Evolutionary conservation across 2,888 invertebrate genomes (phyloP).

Genomic region (Gymnoscelis rufifasciata): DNA sequence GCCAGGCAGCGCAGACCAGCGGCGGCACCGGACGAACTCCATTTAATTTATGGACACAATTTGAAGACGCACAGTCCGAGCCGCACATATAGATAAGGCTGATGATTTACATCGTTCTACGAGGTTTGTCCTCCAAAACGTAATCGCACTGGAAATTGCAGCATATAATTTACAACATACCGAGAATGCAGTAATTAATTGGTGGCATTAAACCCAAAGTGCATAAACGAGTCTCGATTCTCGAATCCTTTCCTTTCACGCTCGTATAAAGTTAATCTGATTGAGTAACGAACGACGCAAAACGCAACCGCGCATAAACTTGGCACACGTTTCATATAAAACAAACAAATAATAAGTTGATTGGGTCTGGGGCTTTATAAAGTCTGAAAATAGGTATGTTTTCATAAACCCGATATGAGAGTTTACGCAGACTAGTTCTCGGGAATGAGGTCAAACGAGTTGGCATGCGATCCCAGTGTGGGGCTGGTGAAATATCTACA

Average conservation of each 20-base stretch:
- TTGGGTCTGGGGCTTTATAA: constrained; percentile 56
- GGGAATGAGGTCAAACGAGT: constrained; percentile 73
- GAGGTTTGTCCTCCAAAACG: constrained; percentile 37
- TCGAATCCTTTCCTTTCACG: constrained; percentile 38
- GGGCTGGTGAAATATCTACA: constrained; percentile 48
- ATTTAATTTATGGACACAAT: constrained; percentile 44
- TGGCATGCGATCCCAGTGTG: constrained; percentile 56
- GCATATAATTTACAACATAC: constrained; percentile 24
- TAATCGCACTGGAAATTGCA: constrained; percentile 32
- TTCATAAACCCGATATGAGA: constrained; percentile 72
- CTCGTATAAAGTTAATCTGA: constrained; percentile 53
- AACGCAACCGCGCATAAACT: constrained; percentile 57
- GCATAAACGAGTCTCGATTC: constrained; percentile 25
- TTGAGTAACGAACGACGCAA: constrained; percentile 32
- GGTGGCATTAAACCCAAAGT: constrained; percentile 29
- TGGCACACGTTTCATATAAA: constrained; percentile 62
- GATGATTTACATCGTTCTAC: constrained; percentile 34
- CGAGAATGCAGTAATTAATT: constrained; percentile 36
- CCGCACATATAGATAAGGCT: constrained; percentile 12
- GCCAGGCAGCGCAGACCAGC: constrained; percentile 18
- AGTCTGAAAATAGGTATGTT: constrained; percentile 70
- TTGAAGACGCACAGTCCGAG: constrained; percentile 32
- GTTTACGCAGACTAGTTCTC: constrained; percentile 68
- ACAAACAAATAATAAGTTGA: constrained; percentile 68
- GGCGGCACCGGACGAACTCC: constrained; percentile 34